Percentiles rank a stretch among this genome's conserved stretches.
Evolutionary conservation across 2,113 vertebrate genomes (phyloP).

Genomic region (Aldabrachelys gigantea): DNA sequence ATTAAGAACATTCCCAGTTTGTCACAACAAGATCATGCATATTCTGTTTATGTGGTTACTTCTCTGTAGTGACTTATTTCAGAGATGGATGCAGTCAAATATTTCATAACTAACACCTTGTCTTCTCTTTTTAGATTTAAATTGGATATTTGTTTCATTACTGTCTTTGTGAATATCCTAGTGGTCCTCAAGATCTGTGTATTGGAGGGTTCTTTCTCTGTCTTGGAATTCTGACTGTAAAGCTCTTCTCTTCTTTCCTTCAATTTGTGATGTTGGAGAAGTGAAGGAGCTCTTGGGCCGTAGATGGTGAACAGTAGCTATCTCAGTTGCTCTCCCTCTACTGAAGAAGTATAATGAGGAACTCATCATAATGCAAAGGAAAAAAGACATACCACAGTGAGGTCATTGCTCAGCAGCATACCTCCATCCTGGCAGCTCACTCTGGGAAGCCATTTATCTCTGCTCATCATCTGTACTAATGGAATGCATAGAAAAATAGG

Average conservation of each 20-base stretch:
- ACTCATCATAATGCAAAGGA: conserved; percentile 19
- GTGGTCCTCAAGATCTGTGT: background rate
- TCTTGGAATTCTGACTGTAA: background rate
- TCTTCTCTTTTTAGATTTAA: background rate
- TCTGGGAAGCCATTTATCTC: conserved; percentile 65
- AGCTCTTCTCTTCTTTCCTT: conserved; percentile 7
- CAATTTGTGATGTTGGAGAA: conserved; percentile 44
- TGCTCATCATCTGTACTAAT: conserved; percentile 51
- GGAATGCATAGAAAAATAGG: conserved; percentile 35
- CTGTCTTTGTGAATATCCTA: background rate
- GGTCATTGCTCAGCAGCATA: conserved; percentile 21
- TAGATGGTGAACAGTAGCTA: background rate
- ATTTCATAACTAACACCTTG: background rate
- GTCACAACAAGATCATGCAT: background rate
- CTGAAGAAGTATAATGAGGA: conserved; percentile 2
- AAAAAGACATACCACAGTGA: conserved; percentile 17
- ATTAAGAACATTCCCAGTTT: no score
- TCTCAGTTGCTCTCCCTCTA: background rate
- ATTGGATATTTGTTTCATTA: background rate
- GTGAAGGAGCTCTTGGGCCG: background rate
- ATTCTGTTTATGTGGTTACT: background rate
- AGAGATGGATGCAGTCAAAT: background rate
- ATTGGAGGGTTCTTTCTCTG: background rate
- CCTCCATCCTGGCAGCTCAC: conserved; percentile 24
- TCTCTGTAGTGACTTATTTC: background rate